phyloP scores from a whole-genome alignment of 2,888 invertebrate species.

The Rosalia funebris region DNA sequence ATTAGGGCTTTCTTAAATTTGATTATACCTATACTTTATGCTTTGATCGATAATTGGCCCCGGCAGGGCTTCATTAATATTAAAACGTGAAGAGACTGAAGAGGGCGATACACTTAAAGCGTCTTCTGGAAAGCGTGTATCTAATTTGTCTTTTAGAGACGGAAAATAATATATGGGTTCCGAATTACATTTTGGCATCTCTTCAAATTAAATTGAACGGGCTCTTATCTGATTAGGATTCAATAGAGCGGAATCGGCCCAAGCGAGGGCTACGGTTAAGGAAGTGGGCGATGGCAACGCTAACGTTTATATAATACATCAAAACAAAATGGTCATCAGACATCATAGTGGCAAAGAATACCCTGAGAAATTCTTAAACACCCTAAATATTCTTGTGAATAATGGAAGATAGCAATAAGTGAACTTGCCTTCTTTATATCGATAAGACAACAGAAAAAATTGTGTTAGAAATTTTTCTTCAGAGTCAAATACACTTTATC shows the following conservation, averaged over 20 bases:
- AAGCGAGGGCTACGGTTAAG: too few relatives aligned
- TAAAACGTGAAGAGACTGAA: not conserved
- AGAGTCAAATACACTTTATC: too few relatives aligned
- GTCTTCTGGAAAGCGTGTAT: not conserved
- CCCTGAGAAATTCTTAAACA: too few relatives aligned
- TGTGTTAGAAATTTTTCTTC: too few relatives aligned
- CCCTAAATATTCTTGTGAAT: too few relatives aligned
- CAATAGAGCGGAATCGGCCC: not conserved
- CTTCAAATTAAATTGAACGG: not conserved
- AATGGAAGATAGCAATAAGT: too few relatives aligned
- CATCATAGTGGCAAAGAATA: too few relatives aligned
- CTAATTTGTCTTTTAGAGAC: not conserved
- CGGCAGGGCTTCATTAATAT: conserved; percentile 1
- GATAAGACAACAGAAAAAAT: too few relatives aligned
- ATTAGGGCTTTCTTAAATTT: conserved; percentile 4
- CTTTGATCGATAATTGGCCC: not conserved
- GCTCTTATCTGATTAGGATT: not conserved
- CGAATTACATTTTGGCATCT: not conserved
- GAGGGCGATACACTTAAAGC: not conserved
- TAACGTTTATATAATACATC: too few relatives aligned
- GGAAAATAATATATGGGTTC: not conserved
- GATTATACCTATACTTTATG: not conserved
- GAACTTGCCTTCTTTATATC: too few relatives aligned
- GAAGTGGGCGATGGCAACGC: too few relatives aligned
- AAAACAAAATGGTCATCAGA: too few relatives aligned